phyloP scores from a whole-genome alignment of 2,113 vertebrate genomes.

The Anser brachyrhynchus region DNA sequence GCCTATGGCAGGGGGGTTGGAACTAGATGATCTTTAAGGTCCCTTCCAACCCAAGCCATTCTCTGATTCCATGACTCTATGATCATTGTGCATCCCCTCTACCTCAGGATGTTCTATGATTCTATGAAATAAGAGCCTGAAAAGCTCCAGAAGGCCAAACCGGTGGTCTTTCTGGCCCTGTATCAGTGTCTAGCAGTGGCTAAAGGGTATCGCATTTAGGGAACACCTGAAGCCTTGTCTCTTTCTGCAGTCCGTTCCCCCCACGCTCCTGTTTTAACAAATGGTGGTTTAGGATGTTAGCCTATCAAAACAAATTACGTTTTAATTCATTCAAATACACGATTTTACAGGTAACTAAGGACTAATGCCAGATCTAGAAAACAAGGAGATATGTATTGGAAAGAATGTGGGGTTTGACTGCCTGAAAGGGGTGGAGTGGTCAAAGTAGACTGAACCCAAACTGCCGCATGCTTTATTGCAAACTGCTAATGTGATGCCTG shows the following conservation, averaged over 20 bases:
- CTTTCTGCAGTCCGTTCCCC: not conserved
- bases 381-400: not conserved
- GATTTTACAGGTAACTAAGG: not conserved
- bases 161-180: not conserved
- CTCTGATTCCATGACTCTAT: no score
- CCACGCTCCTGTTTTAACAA: not conserved
- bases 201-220: not conserved
- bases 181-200: rapidly evolving
- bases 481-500: not conserved
- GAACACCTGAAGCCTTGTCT: not conserved
- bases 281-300: not conserved
- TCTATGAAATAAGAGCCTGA: not conserved
- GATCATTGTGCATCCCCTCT: no score
- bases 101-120: no score
- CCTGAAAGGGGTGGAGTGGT: not conserved
- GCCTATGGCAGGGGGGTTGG: no score
- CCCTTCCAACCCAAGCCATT: no score
- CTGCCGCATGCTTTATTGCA: not conserved
- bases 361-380: not conserved
- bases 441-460: not conserved
- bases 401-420: not conserved
- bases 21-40: no score
- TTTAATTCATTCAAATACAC: not conserved
- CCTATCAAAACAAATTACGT: not conserved
- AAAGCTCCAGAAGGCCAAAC: not conserved